Base-by-base conservation (phyloP, 2,797 vertebrate genomes). In the Neomorphus geoffroyi region DNA sequence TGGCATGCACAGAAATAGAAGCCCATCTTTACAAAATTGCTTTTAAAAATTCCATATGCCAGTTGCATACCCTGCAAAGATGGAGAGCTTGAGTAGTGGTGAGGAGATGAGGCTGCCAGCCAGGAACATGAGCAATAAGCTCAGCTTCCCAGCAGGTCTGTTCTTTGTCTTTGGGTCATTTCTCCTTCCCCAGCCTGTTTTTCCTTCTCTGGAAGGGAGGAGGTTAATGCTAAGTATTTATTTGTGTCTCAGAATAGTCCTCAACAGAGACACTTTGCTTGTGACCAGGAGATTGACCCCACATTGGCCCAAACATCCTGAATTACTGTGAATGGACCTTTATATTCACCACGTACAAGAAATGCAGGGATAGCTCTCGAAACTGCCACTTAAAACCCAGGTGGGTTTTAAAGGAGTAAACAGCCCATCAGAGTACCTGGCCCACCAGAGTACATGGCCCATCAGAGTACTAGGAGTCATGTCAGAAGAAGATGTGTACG, bases 1-100 rank as follows among this genome's bases (percentile, higher is more conserved):
- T 94, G 94, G 96, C 94, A 93, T 92, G 94, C 90, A 94, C 94
- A 97, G 95, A 96, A 96, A 96, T 95, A 97, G 94, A 96, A 97
- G 94, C 91, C 96, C 94, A 96, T 93, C 94, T 97, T 96, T 94
- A 70, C 91, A 94, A 96, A 96, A 95, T 67, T 95, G 73, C 94
- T 72, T 96, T 94, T 94, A 90, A 97, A 94, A 93, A 94, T 88
- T 75, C 94, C 96, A 95, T 96, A 94, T 97, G 96, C 94, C 94
- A 86, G 89, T 90, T 96, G 94, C 94, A 95, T 86, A 96, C 85
- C 77, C 94, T 90, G 85, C 95, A 95, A 94, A 91, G 92, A 96
- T 93, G 91, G 65, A 88, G 92, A 95, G 81, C 82, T 61, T 39
- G 92, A 45, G 80, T 15, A 86, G 95, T 23, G 92, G 91, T 50